A percentile compares a stretch with the other conserved stretches of the same genome.
Conservation (phyloP, 2,113 vertebrate genomes). For the Corydoras maculifer region DNA sequence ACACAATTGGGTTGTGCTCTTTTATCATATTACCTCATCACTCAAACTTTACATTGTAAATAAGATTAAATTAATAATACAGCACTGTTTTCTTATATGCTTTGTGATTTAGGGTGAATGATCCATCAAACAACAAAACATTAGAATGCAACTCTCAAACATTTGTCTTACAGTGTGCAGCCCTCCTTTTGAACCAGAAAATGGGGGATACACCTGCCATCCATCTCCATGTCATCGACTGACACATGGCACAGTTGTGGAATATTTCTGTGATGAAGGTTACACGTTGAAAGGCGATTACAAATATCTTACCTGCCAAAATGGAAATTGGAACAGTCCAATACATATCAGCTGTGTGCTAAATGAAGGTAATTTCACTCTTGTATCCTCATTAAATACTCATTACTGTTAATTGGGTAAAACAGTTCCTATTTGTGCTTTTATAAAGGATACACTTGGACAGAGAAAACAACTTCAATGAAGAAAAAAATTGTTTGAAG, state of each 20-base stretch:
- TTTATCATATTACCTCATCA: no score
- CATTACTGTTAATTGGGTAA: no score
- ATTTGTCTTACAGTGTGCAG: constrained; percentile 66
- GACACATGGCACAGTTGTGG: constrained; percentile 84
- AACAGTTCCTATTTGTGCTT: neutral
- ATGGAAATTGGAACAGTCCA: constrained; percentile 87
- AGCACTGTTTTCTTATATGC: no score
- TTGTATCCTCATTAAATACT: neutral
- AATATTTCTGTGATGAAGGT: constrained; percentile 91
- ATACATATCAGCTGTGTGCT: constrained; percentile 93
- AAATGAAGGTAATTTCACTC: constrained; percentile 68
- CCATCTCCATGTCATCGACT: constrained; percentile 82
- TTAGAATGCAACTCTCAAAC: neutral
- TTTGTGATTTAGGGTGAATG: neutral
- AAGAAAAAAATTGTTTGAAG: no score
- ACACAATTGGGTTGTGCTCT: no score
- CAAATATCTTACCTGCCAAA: constrained; percentile 92
- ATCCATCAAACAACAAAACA: no score
- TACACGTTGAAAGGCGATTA: constrained; percentile 87
- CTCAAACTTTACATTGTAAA: no score
- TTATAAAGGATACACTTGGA: no score
- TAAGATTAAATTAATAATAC: no score
- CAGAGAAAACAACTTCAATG: no score
- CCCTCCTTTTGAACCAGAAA: constrained; percentile 85
- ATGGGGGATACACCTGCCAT: constrained; percentile 91